A percentile compares a stretch with the other conserved stretches of the same genome.
These are phyloP conservation scores for Monochamus alternatus DNA, from an alignment of 2,888 invertebrate genomes.

Conservation along the genomic window DNA sequence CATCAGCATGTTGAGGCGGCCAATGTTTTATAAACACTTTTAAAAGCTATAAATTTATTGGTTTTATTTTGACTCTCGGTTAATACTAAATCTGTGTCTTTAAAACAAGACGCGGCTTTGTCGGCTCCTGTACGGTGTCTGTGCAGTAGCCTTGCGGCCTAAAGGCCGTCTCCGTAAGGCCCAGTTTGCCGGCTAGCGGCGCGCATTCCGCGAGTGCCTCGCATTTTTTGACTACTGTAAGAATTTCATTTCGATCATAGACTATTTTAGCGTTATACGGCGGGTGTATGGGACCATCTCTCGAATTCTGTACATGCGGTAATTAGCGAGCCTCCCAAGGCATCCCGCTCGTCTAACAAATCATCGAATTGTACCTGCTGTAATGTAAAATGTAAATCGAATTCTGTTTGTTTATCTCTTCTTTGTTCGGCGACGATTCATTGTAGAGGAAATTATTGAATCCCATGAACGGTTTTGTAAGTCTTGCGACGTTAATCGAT, in stretches of 20 bases:
- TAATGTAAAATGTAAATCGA: slow-evolving; percentile 24
- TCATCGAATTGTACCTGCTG: slow-evolving; percentile 21
- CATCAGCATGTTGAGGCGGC: slow-evolving; percentile 65
- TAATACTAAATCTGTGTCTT: slow-evolving; percentile 70
- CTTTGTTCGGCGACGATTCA: not conserved
- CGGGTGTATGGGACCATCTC: slow-evolving; percentile 26
- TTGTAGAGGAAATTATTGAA: too few species aligned
- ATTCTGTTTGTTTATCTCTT: slow-evolving; percentile 20
- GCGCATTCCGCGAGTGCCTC: slow-evolving; percentile 62
- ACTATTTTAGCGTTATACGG: slow-evolving; percentile 55
- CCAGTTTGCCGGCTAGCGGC: slow-evolving; percentile 56
- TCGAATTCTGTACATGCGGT: slow-evolving; percentile 42
- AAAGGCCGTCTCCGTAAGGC: slow-evolving; percentile 56
- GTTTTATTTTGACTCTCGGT: slow-evolving; percentile 68
- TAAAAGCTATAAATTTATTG: slow-evolving; percentile 69
- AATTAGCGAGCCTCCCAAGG: slow-evolving; percentile 38
- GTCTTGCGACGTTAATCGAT: too few species aligned
- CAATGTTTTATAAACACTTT: slow-evolving; percentile 70
- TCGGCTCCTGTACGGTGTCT: slow-evolving; percentile 63
- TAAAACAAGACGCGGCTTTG: slow-evolving; percentile 67
- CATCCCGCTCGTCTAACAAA: slow-evolving; percentile 29
- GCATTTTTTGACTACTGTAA: slow-evolving; percentile 71
- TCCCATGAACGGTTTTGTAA: too few species aligned
- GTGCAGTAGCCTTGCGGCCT: slow-evolving; percentile 47
- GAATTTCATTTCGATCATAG: slow-evolving; percentile 67